phyloP scores from a whole-genome alignment of 1,140 invertebrate species.

The roundworm (Caenorhabditis elegans) region WBcel235 BX284605.5:10077501-10078000 shows the following conservation, averaged over 20 bases:
- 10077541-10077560: not conserved
- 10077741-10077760: not conserved
- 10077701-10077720: not conserved
- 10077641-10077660: not conserved
- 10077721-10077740: not conserved
- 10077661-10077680: not conserved
- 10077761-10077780: not conserved
- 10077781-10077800: not conserved
- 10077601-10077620: not conserved
- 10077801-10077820: not conserved
- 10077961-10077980: not conserved
- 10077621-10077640: not conserved
- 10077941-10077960: not conserved
- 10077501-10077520: constrained; percentile 15
- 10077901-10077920: not conserved
- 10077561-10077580: not conserved
- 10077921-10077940: not conserved
- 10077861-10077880: not conserved
- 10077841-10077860: not conserved
- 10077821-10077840: not conserved
- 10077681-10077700: constrained; percentile 11
- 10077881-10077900: not conserved
- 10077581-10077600: too few relatives aligned
- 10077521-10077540: not conserved
- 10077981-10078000: not conserved